phyloP scores from a whole-genome alignment of 2,113 vertebrate genomes.

The Cranoglanis bouderius region DNA sequence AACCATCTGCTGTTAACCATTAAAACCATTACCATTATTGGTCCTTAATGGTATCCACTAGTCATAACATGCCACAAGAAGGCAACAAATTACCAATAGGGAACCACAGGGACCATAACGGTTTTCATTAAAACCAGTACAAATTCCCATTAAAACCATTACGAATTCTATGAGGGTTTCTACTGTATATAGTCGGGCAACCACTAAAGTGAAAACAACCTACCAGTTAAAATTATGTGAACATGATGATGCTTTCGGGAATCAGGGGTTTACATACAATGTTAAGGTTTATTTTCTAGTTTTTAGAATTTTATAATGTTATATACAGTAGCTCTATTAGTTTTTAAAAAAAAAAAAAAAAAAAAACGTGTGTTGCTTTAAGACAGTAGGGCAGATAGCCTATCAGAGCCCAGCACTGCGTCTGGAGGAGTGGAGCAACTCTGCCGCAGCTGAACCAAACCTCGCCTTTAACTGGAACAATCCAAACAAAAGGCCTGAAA shows the following conservation, averaged over 20 bases:
- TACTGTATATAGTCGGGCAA: no score
- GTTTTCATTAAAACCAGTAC: no score
- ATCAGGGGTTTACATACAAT: neutral
- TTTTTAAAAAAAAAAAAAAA: neutral
- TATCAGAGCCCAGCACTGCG: conserved; percentile 62
- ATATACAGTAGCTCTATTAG: neutral
- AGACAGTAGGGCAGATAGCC: conserved; percentile 25
- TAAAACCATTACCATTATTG: no score
- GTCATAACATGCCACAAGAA: no score
- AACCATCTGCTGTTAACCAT: no score
- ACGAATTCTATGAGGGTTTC: no score
- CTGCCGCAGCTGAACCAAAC: conserved; percentile 70
- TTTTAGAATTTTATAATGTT: neutral
- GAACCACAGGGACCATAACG: no score
- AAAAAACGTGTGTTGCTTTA: conserved; percentile 52
- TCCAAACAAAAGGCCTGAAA: conserved; percentile 51
- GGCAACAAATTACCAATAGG: no score
- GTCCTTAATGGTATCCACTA: no score
- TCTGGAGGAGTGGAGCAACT: conserved; percentile 66
- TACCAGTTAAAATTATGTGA: no score
- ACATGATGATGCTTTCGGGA: neutral
- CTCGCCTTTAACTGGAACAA: conserved; percentile 71
- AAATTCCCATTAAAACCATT: no score
- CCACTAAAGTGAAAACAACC: no score
- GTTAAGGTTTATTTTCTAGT: neutral